Evolutionary conservation across 2,113 vertebrate species (phyloP).

Genomic region (Pantherophis guttatus): DNA sequence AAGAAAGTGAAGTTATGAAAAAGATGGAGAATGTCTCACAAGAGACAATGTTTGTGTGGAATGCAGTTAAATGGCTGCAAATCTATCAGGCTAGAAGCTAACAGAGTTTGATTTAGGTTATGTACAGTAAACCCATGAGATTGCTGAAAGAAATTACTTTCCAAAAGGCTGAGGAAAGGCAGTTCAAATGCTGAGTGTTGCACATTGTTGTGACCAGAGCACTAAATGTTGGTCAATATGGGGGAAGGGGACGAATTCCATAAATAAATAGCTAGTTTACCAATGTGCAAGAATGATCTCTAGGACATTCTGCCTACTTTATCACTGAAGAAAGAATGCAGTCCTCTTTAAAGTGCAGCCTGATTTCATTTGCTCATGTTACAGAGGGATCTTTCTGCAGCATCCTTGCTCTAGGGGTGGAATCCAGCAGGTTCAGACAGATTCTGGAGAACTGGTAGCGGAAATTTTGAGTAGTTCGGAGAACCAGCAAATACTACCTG

Average conservation of each 20-base stretch:
- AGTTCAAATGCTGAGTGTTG: constrained; percentile 29
- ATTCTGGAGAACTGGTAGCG: too few species aligned
- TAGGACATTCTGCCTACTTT: neutral
- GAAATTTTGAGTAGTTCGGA: too few species aligned
- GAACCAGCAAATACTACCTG: too few species aligned
- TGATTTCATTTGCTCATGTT: neutral
- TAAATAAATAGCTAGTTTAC: neutral
- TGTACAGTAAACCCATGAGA: neutral
- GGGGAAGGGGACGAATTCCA: neutral
- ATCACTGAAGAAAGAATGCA: too few species aligned
- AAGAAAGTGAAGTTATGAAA: constrained; percentile 22
- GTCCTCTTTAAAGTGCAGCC: neutral
- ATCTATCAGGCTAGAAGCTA: constrained; percentile 19
- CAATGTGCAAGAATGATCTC: neutral
- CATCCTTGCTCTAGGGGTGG: too few species aligned
- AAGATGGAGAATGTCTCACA: neutral
- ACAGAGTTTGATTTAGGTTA: constrained; percentile 30
- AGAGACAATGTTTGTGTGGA: neutral
- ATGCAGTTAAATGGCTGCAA: constrained; percentile 33
- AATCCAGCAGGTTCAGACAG: too few species aligned
- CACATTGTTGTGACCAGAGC: neutral
- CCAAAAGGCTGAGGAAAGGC: constrained; percentile 6
- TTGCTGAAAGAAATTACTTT: constrained; percentile 30
- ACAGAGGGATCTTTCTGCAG: neutral
- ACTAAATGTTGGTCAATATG: neutral